Percentiles rank a stretch among this genome's conserved stretches.
Evolutionary conservation across 1,140 invertebrate species (phyloP).

Genomic region (Sycobia sp.): DNA sequence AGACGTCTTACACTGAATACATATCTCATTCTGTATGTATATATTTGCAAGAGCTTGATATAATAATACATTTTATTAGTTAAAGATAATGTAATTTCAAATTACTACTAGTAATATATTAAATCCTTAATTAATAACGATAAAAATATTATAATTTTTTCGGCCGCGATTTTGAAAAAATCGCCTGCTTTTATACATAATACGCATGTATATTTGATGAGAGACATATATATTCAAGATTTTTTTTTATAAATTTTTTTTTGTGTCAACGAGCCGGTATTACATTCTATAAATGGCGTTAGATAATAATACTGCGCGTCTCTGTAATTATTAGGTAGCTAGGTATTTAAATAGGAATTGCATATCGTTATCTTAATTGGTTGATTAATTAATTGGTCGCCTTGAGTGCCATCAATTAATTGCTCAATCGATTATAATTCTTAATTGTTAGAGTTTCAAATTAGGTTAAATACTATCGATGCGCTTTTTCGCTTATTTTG

Average conservation of each 20-base stretch:
- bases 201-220: conserved; percentile 17
- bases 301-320: conserved; percentile 37
- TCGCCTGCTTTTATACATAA: conserved; percentile 36
- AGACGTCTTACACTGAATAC: conserved; percentile 46
- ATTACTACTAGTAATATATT: conserved; percentile 42
- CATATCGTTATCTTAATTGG: conserved; percentile 33
- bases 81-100: conserved; percentile 48
- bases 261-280: conserved; percentile 38
- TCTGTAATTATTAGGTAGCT: conserved; percentile 24
- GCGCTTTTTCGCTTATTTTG: conserved; percentile 30
- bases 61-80: conserved; percentile 49
- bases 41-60: conserved; percentile 56
- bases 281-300: conserved; percentile 51
- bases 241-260: too few relatives aligned
- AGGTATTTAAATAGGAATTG: conserved; percentile 32
- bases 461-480: conserved; percentile 23
- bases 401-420: conserved; percentile 11
- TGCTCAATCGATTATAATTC: conserved; percentile 20
- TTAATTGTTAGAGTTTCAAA: conserved; percentile 29
- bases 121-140: neutral
- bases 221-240: too few relatives aligned
- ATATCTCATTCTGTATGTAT: conserved; percentile 60
- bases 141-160: conserved; percentile 44
- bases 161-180: conserved; percentile 44
- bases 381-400: conserved; percentile 16